Evolutionary conservation across 37 sponge, comb jelly and placozoan species (phyloP), one percentile per base, ranked within the genome.

Genomic region (Cladorhizidae sp.): DNA sequence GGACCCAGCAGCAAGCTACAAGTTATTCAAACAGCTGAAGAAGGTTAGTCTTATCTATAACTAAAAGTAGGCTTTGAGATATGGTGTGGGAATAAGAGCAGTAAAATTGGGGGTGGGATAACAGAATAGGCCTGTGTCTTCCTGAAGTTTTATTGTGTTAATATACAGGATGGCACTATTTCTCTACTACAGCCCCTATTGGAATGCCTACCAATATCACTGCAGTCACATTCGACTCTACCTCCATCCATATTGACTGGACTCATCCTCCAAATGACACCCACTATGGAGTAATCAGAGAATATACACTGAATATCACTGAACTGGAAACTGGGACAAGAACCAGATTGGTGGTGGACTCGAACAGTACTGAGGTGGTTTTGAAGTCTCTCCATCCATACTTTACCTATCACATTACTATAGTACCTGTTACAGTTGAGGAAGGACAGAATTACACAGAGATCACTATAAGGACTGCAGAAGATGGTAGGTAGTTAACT

Each of bases 401-500:
- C 52, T 86, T 79, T 61, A 86, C 86, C 55, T 86, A 86, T 57
- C 3, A 72, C 1, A 73, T 59, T 29, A 49, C 49, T 6, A 57
- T 86, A 1, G 67, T 72, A 32, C 78, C 86, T 22, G 32, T 58
- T 17, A 85, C 77, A 21, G 63, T 78, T 40, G 74, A 22, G 31
- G 57, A 64, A 51, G 86, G 86, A 35, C 80, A 77, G 32, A 77
- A 72, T 40, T 55, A 59, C 37, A 32, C 22, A 9, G 22, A 20
- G 8, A 5, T 63, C 21, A 45, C 32, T 15, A 73, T 86, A 20
- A 73, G 31, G 21, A 72, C 67, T 25, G 57, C 45, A 33, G 74
- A 86, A 61, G 74, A 78, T 52, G 74, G 86, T 79, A 73, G 21
- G 86, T n/a, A n/a, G n/a, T n/a, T n/a, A n/a, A n/a, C n/a, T n/a